These are phyloP conservation scores for Ormyrus thymus DNA, from an alignment of 2,888 invertebrate species.

Conservation along the genomic window DNA sequence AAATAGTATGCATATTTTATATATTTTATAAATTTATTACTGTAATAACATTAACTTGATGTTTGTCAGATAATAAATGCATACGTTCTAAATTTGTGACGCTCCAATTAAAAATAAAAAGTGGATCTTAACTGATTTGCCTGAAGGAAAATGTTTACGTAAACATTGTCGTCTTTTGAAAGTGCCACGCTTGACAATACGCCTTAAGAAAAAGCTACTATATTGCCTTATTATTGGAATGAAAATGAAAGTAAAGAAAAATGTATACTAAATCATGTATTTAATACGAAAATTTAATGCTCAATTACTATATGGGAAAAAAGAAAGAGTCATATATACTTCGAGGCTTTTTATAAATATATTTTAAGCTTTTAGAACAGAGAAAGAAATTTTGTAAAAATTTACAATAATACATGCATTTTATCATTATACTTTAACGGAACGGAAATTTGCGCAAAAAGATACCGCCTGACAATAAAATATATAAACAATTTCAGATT, in stretches of 20 bases:
- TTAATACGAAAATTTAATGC: constrained; percentile 9
- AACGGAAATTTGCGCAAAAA: neutral
- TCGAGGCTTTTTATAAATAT: constrained; percentile 37
- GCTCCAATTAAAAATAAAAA: neutral
- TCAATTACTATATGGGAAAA: neutral
- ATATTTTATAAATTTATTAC: too few relatives aligned
- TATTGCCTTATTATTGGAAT: constrained; percentile 36
- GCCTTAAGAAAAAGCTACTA: constrained; percentile 29
- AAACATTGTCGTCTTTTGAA: constrained; percentile 3
- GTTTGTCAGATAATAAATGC: neutral
- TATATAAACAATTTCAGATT: neutral
- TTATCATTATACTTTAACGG: constrained; percentile 8
- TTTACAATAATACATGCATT: constrained; percentile 18
- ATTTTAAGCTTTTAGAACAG: constrained; percentile 1
- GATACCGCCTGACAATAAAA: constrained; percentile 29
- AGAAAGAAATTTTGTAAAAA: constrained; percentile 16
- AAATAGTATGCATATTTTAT: too few relatives aligned
- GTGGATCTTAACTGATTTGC: constrained; percentile 11
- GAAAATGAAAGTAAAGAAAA: constrained; percentile 24
- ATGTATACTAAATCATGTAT: neutral
- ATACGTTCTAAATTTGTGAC: neutral
- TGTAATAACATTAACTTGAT: neutral
- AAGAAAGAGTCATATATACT: constrained; percentile 19
- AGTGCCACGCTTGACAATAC: constrained; percentile 43
- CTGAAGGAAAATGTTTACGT: neutral